Evolutionary conservation across 2,113 vertebrate genomes (phyloP).

Genomic region (Phasianus colchicus): DNA sequence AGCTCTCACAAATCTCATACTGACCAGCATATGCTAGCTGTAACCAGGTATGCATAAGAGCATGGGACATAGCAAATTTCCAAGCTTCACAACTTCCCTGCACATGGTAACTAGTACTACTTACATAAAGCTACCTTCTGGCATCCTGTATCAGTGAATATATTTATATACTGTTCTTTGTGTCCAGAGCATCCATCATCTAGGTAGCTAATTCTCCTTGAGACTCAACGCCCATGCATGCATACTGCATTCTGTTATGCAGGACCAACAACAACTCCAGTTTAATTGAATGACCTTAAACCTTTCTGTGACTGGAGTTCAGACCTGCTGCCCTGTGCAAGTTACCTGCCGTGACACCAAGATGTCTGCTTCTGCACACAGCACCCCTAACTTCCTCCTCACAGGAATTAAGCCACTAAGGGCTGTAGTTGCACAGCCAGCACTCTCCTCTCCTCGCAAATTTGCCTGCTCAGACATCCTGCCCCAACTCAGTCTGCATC

Average conservation of each 20-base stretch:
- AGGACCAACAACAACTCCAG: background rate
- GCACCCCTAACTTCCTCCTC: background rate
- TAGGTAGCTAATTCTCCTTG: background rate
- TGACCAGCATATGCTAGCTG: background rate
- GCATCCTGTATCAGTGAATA: background rate
- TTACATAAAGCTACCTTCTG: background rate
- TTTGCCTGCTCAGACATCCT: background rate
- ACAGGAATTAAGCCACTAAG: background rate
- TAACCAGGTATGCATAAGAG: background rate
- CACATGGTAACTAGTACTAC: background rate
- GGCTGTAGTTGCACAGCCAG: background rate
- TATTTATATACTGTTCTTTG: background rate
- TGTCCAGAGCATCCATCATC: background rate
- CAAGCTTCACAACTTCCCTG: background rate
- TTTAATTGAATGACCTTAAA: background rate
- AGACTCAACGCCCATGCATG: background rate
- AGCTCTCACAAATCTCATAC: background rate
- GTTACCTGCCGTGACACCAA: fast-evolving
- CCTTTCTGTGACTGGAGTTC: background rate
- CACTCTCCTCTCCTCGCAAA: background rate
- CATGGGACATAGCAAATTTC: background rate
- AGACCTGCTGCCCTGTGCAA: background rate
- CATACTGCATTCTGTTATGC: background rate
- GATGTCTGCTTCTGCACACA: background rate
- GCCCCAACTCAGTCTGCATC: background rate